These are phyloP conservation scores for Pterocles burchelli DNA, from an alignment of 2,113 vertebrate genomes.

Conservation along the genomic window DNA sequence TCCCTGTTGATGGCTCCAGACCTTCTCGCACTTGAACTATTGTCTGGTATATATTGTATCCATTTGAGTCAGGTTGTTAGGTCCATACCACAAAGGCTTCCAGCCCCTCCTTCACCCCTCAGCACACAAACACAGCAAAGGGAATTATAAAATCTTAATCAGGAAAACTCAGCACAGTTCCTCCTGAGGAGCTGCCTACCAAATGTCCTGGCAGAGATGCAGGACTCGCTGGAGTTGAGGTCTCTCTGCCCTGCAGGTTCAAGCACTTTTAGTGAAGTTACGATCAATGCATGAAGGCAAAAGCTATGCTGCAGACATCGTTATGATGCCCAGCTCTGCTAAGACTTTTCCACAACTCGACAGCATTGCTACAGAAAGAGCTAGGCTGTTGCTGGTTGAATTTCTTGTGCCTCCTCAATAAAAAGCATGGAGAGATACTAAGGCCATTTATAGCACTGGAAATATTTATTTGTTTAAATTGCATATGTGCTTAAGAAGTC, in stretches of 20 bases:
- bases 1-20: neutral
- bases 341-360: neutral
- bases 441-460: neutral
- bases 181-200: neutral
- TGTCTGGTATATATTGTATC: neutral
- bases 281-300: neutral
- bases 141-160: conserved; percentile 27
- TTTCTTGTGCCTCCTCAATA: neutral
- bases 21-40: conserved; percentile 4
- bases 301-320: neutral
- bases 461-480: neutral
- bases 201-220: neutral
- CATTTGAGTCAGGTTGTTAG: neutral
- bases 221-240: neutral
- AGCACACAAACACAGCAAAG: neutral
- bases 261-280: neutral
- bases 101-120: neutral
- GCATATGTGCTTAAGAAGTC: neutral
- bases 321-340: neutral
- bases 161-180: conserved; percentile 12
- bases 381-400: neutral
- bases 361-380: neutral
- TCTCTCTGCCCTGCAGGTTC: neutral
- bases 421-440: neutral
- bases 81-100: neutral